phyloP scores from a whole-genome alignment of 2,888 invertebrate genomes.

The Acholoe squamosa region DNA sequence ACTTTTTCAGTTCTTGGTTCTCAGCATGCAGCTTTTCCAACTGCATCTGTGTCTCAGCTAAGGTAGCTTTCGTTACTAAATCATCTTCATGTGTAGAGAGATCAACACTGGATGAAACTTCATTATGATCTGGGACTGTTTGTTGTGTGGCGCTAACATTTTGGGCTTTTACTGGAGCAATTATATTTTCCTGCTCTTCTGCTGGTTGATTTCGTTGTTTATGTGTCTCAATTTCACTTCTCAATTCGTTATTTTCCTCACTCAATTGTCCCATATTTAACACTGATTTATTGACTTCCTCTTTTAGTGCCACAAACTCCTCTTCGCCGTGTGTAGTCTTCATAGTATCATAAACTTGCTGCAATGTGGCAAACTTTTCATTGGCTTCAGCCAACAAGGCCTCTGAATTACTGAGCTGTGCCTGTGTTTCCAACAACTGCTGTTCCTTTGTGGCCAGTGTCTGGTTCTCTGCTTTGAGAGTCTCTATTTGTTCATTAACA shows the following conservation, averaged over 20 bases:
- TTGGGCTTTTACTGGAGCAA: not conserved
- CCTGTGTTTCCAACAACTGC: not conserved
- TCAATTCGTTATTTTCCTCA: not conserved
- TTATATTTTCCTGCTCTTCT: not conserved
- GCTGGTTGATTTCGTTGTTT: constrained; percentile 37
- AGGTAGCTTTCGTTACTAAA: not conserved
- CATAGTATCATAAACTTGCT: not conserved
- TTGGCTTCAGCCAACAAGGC: not conserved
- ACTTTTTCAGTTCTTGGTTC: not conserved
- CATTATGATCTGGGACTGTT: not conserved
- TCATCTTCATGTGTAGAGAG: not conserved
- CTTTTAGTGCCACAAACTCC: not conserved
- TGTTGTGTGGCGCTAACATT: too few relatives aligned
- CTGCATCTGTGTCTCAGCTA: not conserved
- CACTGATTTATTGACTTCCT: not conserved
- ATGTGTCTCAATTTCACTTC: not conserved
- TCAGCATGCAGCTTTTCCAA: not conserved
- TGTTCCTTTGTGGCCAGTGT: not conserved
- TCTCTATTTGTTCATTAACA: constrained; percentile 42
- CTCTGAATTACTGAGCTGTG: not conserved
- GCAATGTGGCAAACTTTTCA: not conserved
- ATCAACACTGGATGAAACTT: constrained; percentile 20
- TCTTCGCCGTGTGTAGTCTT: not conserved
- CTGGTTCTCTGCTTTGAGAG: constrained; percentile 29
- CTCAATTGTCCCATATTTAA: constrained; percentile 4